Evolutionary conservation across 2,888 invertebrate species (phyloP).

Genomic region (Coleophora deauratella): DNA sequence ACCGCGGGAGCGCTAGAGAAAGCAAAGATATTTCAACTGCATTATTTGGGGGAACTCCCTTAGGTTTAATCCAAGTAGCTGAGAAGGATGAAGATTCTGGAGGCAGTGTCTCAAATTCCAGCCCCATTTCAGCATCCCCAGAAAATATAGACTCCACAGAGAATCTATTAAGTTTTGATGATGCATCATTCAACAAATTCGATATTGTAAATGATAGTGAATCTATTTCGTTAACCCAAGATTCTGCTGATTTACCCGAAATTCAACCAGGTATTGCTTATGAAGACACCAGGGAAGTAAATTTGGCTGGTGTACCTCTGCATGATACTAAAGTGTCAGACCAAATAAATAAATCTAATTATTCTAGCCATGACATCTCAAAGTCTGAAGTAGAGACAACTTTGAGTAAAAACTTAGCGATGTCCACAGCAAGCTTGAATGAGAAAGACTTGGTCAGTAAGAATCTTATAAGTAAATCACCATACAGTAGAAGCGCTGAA

Average conservation of each 20-base stretch:
- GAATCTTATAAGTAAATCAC: slow-evolving; percentile 25
- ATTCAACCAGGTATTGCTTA: no score
- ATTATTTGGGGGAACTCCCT: no score
- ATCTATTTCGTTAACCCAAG: slow-evolving; percentile 8
- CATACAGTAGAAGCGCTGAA: slow-evolving; percentile 51
- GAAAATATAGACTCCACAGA: slow-evolving; percentile 22
- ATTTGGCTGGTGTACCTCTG: no score
- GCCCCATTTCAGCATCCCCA: slow-evolving; percentile 26
- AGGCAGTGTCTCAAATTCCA: slow-evolving; percentile 22
- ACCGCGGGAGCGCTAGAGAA: background rate
- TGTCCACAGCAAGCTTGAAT: slow-evolving; percentile 47
- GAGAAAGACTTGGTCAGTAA: slow-evolving; percentile 25
- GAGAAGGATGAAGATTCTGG: slow-evolving; percentile 5
- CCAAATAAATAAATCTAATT: no score
- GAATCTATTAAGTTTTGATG: slow-evolving; percentile 19
- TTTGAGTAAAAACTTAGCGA: slow-evolving; percentile 28
- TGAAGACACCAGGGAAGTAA: no score
- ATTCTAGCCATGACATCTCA: slow-evolving; percentile 6
- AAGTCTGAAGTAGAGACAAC: slow-evolving; percentile 14
- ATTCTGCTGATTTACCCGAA: no score
- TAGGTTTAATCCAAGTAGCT: no score
- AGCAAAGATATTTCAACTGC: no score
- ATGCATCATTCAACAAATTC: slow-evolving; percentile 15
- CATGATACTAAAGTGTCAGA: no score
- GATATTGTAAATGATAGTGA: slow-evolving; percentile 13